phyloP scores from a whole-genome alignment of 37 sponge, comb jelly and placozoan species.

The Bolinopsis microptera region DNA sequence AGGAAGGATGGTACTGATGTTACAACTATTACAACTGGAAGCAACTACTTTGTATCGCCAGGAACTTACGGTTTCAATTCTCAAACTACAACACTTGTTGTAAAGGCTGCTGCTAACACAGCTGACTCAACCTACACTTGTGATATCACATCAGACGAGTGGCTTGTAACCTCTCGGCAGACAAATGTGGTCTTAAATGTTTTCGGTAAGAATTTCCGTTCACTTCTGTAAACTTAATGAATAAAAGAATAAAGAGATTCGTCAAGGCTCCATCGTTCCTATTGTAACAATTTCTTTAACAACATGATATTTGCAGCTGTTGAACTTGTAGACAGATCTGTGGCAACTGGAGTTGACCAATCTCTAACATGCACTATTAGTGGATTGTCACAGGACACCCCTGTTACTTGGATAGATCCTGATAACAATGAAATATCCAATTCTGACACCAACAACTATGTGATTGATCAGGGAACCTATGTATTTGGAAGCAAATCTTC shows the following conservation, averaged over 20 bases:
- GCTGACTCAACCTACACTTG: conserved; percentile 10
- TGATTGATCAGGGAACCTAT: not conserved
- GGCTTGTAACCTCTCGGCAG: not conserved
- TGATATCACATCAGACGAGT: not conserved
- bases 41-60: not conserved
- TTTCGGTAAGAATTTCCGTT: conserved; percentile 34
- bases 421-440: not conserved
- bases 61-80: conserved; percentile 9
- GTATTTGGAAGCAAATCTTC: not conserved
- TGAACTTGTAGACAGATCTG: not conserved
- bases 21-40: not conserved
- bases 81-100: not conserved
- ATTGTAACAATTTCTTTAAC: too few species aligned
- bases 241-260: too few species aligned
- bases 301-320: too few species aligned
- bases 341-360: not conserved
- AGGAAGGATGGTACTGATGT: not conserved
- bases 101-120: not conserved
- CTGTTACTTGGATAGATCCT: not conserved
- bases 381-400: not conserved
- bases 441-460: not conserved
- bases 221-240: too few species aligned
- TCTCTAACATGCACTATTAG: not conserved
- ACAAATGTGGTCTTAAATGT: not conserved
- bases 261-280: too few species aligned